Evolutionary conservation across 2,888 invertebrate species (phyloP).

Genomic region (Epirrhoe tristata): DNA sequence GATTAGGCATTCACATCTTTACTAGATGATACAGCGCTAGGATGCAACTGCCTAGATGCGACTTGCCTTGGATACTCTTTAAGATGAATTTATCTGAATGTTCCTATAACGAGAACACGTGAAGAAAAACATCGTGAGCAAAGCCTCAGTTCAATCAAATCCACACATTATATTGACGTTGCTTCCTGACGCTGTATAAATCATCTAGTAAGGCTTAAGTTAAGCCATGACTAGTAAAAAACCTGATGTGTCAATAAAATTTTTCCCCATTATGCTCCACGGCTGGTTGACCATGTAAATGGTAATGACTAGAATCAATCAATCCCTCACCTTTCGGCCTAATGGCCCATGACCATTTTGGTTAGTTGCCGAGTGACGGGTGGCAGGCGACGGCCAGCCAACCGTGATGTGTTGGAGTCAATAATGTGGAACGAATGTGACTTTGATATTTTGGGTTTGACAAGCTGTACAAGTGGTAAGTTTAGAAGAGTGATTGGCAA

Average conservation of each 20-base stretch:
- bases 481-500: too few species aligned
- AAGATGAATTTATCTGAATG: too few species aligned
- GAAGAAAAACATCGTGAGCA: too few species aligned
- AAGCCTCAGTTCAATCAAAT: too few species aligned
- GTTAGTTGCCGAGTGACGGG: conserved; percentile 26
- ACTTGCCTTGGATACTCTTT: too few species aligned
- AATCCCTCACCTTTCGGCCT: conserved; percentile 45
- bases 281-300: conserved; percentile 47
- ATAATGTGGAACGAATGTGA: conserved; percentile 24
- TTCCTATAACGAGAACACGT: too few species aligned
- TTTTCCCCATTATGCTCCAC: conserved; percentile 34
- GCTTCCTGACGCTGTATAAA: too few species aligned
- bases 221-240: background rate
- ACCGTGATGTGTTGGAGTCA: conserved; percentile 29
- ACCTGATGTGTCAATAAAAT: conserved; percentile 13
- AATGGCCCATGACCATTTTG: conserved; percentile 34
- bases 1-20: too few species aligned
- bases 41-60: too few species aligned
- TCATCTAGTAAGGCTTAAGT: too few species aligned
- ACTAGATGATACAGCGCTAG: too few species aligned
- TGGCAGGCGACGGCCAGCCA: conserved; percentile 13
- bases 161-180: too few species aligned
- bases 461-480: background rate
- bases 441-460: background rate
- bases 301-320: conserved; percentile 49